phyloP scores from a whole-genome alignment of 2,797 vertebrate genomes.

The Clamator glandarius region DNA sequence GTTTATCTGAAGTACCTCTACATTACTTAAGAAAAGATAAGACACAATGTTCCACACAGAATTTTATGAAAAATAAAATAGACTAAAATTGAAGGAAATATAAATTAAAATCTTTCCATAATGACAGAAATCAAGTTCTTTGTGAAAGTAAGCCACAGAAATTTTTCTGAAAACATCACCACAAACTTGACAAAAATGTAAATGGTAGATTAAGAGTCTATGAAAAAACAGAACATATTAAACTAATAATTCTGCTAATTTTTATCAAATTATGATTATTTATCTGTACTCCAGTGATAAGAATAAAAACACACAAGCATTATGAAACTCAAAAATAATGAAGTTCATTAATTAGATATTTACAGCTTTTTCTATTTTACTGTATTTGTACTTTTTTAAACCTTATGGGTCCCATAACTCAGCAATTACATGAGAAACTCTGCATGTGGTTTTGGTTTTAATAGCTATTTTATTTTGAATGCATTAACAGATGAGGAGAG shows the following conservation, averaged over 20 bases:
- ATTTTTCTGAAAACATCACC: not conserved
- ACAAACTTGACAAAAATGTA: not conserved
- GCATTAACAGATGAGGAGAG: not conserved
- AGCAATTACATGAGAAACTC: not conserved
- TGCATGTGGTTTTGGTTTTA: not conserved
- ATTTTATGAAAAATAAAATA: not conserved
- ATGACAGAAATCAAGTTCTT: not conserved
- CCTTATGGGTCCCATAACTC: not conserved
- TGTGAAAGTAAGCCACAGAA: not conserved
- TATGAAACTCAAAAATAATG: not conserved
- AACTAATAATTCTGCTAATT: not conserved
- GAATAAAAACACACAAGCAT: not conserved
- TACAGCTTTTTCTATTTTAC: not conserved
- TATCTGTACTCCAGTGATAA: not conserved
- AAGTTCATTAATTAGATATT: not conserved
- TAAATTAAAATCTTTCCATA: not conserved
- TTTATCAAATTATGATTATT: not conserved
- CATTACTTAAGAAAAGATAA: not conserved
- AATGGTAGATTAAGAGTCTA: not conserved
- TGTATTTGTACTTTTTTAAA: not conserved
- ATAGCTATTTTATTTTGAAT: not conserved
- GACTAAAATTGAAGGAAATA: not conserved
- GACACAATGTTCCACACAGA: not conserved
- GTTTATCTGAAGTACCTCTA: not conserved
- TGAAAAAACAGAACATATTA: not conserved